Evolutionary conservation across 2,113 vertebrate species (phyloP).

Genomic region (Antechinus flavipes): DNA sequence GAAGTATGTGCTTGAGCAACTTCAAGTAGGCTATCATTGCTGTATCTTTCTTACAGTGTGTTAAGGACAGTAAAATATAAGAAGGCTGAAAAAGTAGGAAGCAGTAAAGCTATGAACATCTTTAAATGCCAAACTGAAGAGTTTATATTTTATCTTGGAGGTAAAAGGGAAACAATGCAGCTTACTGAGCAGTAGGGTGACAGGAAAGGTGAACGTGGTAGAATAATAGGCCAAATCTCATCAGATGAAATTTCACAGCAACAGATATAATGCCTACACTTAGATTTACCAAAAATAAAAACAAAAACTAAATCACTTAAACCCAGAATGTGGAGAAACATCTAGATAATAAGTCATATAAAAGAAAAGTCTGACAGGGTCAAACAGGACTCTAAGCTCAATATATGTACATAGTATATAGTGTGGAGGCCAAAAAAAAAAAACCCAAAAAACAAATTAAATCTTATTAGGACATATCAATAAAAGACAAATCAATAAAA

Average conservation of each 20-base stretch:
- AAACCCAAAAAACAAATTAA: too few relatives aligned
- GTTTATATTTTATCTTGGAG: neutral
- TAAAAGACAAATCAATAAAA: too few relatives aligned
- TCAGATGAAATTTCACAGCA: neutral
- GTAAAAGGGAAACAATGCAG: neutral
- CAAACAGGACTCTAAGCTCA: too few relatives aligned
- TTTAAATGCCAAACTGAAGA: neutral
- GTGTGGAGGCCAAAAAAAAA: too few relatives aligned
- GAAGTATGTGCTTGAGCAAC: neutral
- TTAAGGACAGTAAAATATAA: neutral
- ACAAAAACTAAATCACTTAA: neutral
- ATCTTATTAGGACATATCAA: too few relatives aligned
- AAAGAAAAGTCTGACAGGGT: too few relatives aligned
- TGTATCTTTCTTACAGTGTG: neutral
- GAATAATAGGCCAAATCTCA: neutral
- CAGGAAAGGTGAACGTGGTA: neutral
- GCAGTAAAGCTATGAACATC: neutral
- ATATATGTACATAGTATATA: too few relatives aligned
- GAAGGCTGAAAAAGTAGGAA: neutral
- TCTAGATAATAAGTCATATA: neutral
- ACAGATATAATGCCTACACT: neutral
- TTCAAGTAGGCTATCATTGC: neutral
- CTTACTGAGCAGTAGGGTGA: neutral
- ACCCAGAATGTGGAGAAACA: neutral
- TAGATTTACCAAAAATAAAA: neutral